Conservation (phyloP, 2,797 vertebrate species). For the Pteronotus mesoamericanus region DNA sequence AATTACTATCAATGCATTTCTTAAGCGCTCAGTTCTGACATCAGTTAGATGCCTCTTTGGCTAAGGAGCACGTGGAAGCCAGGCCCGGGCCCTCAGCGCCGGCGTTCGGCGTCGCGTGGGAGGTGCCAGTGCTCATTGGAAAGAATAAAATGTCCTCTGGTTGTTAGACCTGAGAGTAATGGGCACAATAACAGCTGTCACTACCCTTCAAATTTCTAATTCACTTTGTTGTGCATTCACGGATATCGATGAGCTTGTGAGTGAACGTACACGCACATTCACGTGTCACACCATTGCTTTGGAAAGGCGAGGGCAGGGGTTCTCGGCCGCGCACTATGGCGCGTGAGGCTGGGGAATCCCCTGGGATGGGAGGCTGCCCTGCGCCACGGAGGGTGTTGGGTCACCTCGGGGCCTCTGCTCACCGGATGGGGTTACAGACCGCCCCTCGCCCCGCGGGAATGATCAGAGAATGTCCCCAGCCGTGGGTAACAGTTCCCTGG, state of each 20-base stretch:
- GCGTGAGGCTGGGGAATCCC: background rate
- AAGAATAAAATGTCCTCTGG: background rate
- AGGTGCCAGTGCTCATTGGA: background rate
- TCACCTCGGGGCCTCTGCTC: background rate
- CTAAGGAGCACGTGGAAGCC: background rate
- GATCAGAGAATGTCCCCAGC: background rate
- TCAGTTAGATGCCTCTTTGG: background rate
- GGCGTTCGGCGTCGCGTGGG: background rate
- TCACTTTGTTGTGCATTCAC: background rate
- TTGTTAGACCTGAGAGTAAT: background rate
- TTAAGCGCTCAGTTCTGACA: background rate
- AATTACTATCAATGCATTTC: background rate
- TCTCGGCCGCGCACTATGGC: background rate
- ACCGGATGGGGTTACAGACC: background rate
- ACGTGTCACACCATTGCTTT: background rate
- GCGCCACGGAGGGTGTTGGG: rapidly evolving
- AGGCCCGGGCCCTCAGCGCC: too few relatives aligned
- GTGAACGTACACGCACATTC: background rate
- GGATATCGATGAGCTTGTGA: background rate
- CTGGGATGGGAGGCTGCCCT: background rate
- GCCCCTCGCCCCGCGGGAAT: background rate
- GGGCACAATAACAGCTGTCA: background rate
- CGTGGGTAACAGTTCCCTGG: background rate
- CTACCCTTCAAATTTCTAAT: background rate
- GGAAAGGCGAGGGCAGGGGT: background rate